Evolutionary conservation across 2,888 invertebrate genomes (phyloP).

Genomic region (Cryptocephalus moraei): DNA sequence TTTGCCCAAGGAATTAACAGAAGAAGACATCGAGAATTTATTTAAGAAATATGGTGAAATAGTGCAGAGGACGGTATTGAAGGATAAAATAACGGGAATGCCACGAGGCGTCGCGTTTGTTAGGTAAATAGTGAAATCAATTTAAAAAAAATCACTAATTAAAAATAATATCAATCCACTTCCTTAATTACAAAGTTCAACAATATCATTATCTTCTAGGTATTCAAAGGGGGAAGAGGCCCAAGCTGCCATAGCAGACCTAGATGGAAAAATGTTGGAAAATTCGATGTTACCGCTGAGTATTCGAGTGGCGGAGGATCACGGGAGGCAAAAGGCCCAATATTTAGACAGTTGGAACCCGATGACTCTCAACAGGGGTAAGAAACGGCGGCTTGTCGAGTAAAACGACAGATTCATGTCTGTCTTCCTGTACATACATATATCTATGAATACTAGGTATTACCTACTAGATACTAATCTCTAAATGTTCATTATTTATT

Average conservation of each 20-base stretch:
- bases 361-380: slow-evolving; percentile 28
- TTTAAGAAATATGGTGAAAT: slow-evolving; percentile 85
- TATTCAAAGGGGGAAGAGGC: slow-evolving; percentile 84
- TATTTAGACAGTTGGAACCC: slow-evolving; percentile 38
- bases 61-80: slow-evolving; percentile 83
- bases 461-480: too few species aligned
- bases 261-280: slow-evolving; percentile 77
- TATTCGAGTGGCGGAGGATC: slow-evolving; percentile 71
- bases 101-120: slow-evolving; percentile 90
- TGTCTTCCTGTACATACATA: too few species aligned
- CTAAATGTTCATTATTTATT: too few species aligned
- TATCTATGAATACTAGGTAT: too few species aligned
- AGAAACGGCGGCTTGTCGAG: slow-evolving; percentile 18
- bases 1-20: slow-evolving; percentile 76
- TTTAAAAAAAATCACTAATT: too few species aligned
- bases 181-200: too few species aligned
- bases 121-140: slow-evolving; percentile 45
- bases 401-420: background rate
- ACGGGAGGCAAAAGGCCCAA: slow-evolving; percentile 67
- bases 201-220: slow-evolving; percentile 39
- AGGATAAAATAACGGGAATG: slow-evolving; percentile 79
- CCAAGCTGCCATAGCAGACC: slow-evolving; percentile 74
- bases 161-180: too few species aligned
- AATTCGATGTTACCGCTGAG: slow-evolving; percentile 75
- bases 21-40: slow-evolving; percentile 71